Evolutionary conservation across 2,797 vertebrate genomes (phyloP), one percentile per base, ranked within the genome.

Genomic region (Varecia variegata): DNA sequence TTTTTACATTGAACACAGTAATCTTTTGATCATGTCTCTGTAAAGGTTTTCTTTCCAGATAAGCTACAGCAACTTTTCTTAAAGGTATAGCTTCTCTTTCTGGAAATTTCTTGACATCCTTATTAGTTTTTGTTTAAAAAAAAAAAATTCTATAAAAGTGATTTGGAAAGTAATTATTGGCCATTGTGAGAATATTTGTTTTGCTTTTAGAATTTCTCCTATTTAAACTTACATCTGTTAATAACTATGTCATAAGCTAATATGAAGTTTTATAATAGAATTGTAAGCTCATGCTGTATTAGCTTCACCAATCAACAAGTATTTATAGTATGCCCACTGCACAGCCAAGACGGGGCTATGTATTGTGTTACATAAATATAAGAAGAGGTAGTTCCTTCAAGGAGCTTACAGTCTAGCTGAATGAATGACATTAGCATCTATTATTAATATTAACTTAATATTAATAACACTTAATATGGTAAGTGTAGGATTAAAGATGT

Each of bases 1-100:
- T 98, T 8, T 93, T 98, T 90, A 84, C 68, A 43, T 40, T 58
- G 93, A 96, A 93, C 93, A 93, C 4, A 20, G 84, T 7, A 43
- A 85, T 90, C 95, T 97, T 98, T 97, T 96, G 97, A 93, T 91
- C 71, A 1, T 74, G 8, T 95, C n/a, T 93, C 0, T 58, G 80
- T 65, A 95, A 97, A 60, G 77, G 0, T 65, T 30, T 96, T 91
- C 95, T 93, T 96, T 67, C 94, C 97, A 92, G 20, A 32, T 80
- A 83, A 17, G 8, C 0, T 92, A 47, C 82, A 90, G 35, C 35
- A 80, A 96, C 21, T 84, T 84, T 97, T 86, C 96, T 94, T 77
- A 93, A 17, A 93, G 94, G 58, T 23, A 73, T 20, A 2, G 70
- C 73, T 92, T 95, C 88, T n/a, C 62, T 7, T 86, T 76, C 73